Conservation (phyloP, 1,140 invertebrate species). For the Drosophila equinoxialis region DNA sequence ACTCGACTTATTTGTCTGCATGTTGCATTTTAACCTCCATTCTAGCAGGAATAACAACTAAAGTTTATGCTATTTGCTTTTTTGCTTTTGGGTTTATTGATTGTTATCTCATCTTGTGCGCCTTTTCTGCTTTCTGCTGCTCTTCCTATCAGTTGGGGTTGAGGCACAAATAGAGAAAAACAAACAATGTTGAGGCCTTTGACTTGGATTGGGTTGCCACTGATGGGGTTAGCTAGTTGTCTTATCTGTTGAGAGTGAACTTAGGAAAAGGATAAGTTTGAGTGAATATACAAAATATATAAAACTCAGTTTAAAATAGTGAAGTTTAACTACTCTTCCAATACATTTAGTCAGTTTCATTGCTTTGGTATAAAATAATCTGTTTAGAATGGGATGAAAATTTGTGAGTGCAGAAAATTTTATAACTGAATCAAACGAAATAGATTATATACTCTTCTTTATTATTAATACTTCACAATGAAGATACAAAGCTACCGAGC, state of each 20-base stretch:
- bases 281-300: no score
- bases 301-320: no score
- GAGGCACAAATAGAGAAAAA: not conserved
- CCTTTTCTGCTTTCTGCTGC: constrained; percentile 28
- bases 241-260: not conserved
- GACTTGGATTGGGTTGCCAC: not conserved
- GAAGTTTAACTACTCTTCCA: no score
- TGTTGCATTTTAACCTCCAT: constrained; percentile 48
- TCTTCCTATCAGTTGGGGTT: constrained; percentile 19
- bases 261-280: not conserved
- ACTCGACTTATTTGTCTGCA: constrained; percentile 67
- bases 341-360: no score
- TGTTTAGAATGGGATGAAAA: no score
- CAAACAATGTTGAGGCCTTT: constrained; percentile 1
- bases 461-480: no score
- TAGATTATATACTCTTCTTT: no score
- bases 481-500: no score
- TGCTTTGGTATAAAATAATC: no score
- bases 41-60: constrained; percentile 30
- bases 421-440: no score
- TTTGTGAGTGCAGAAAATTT: no score
- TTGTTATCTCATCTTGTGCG: constrained; percentile 19
- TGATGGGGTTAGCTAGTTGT: not conserved
- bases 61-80: constrained; percentile 39
- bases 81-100: constrained; percentile 5